These are phyloP conservation scores for Dioctria linearis DNA, from an alignment of 2,888 invertebrate species.

Conservation along the genomic window DNA sequence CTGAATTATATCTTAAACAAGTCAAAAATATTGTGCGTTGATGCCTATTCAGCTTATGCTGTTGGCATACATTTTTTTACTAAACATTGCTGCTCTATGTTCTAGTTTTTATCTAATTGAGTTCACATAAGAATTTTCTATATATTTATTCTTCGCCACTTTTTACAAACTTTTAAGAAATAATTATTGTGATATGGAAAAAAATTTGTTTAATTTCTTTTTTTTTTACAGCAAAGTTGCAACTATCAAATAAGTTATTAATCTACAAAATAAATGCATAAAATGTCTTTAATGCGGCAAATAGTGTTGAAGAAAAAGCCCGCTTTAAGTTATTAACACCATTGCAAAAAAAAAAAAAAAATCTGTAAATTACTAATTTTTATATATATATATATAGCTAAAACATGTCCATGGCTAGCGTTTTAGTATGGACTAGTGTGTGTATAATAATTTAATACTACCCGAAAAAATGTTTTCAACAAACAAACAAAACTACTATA, in stretches of 20 bases:
- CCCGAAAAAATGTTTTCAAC: background rate
- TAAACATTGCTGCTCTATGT: no score
- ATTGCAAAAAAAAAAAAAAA: background rate
- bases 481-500: background rate
- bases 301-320: conserved; percentile 13
- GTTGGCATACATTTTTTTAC: no score
- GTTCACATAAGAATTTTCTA: conserved; percentile 1
- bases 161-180: conserved; percentile 24
- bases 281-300: background rate
- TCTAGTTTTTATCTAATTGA: background rate
- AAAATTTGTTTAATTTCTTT: conserved; percentile 18
- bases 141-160: conserved; percentile 27
- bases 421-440: no score
- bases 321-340: background rate
- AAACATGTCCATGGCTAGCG: no score
- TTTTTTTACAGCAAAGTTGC: conserved; percentile 6
- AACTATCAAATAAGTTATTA: conserved; percentile 28
- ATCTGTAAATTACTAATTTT: background rate
- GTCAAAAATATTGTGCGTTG: no score
- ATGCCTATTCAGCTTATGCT: no score
- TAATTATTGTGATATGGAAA: conserved; percentile 42
- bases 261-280: conserved; percentile 29
- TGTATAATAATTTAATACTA: background rate
- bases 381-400: no score
- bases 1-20: no score